Evolutionary conservation across 2,888 invertebrate genomes (phyloP), one percentile per base, ranked within the genome.

Genomic region (Tetragnatha montana): DNA sequence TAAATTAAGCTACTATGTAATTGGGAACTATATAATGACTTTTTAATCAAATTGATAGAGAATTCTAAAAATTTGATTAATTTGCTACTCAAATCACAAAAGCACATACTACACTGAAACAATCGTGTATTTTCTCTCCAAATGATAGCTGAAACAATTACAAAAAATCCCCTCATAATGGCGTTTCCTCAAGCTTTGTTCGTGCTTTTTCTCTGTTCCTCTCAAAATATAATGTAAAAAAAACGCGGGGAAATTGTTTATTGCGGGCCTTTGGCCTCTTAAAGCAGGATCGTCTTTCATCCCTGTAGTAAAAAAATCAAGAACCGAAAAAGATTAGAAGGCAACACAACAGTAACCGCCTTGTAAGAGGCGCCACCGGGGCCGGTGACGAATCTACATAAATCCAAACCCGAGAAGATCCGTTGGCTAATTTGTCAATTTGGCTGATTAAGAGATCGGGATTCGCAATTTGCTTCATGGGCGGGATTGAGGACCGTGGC

Each of bases 201-300:
- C n/a, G 22, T 8, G 12, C 12, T 35, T 81, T 81, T 70, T 81
- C 21, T 22, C 10, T 22, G 6, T 14, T 22, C 21, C 19, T 0
- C 19, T 7, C 0, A 12, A 19, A 35, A 35, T 7, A 35, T 17
- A 14, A 49, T 17, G 73, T 73, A 51, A 51, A 74, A 82, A 71
- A 51, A 81, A 47, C n/a, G 70, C 10, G 49, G 8, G 81, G 69
- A 86, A 79, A 79, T 51, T 83, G 49, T 87, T 80, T 82, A 74
- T 88, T 81, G 47, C 12, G 76, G 83, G 50, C 80, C 60, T 75
- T 88, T 85, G 84, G 87, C 90, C 76, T 87, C 76, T 69, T 80
- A 81, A 83, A 89, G 79, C 85, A 74, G 21, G 89, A 80, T 80
- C 74, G 51, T 80, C 73, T 80, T 80, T 71, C 68, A 75, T n/a